Percentiles rank a stretch among this genome's conserved stretches.
phyloP scores from a whole-genome alignment of 2,113 vertebrate genomes.

The Notiomystis cincta region DNA sequence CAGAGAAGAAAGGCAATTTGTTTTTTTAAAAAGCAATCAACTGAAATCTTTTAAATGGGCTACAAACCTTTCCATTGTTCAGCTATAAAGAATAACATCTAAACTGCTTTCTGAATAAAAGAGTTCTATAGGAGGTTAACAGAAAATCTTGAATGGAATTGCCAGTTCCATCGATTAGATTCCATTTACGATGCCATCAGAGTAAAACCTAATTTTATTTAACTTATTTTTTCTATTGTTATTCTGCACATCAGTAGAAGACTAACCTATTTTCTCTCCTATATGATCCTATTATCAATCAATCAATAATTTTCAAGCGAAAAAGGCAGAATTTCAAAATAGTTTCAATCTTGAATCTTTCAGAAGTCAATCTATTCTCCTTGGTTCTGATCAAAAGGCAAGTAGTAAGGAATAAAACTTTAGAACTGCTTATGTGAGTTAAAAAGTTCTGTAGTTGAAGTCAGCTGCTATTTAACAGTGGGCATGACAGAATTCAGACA shows the following conservation, averaged over 20 bases:
- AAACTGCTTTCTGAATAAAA: conserved; percentile 25
- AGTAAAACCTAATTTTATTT: conserved; percentile 31
- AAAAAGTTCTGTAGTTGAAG: not conserved
- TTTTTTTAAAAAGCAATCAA: not conserved
- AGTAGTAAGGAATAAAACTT: not conserved
- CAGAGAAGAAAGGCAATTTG: not conserved
- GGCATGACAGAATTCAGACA: not conserved
- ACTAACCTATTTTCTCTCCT: not conserved
- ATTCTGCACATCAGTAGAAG: conserved; percentile 7
- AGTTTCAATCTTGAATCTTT: not conserved
- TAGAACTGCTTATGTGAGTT: not conserved
- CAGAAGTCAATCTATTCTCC: not conserved
- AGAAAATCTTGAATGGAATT: conserved; percentile 44
- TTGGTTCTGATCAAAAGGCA: not conserved
- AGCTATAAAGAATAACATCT: not conserved
- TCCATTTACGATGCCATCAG: not conserved
- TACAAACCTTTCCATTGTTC: not conserved
- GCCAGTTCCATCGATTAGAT: conserved; percentile 14
- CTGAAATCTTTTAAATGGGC: not conserved
- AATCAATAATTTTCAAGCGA: not conserved
- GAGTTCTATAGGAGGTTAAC: conserved; percentile 30
- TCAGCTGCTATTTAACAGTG: not conserved
- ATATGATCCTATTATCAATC: conserved; percentile 1
- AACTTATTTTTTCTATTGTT: conserved; percentile 16
- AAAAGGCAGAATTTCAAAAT: conserved; percentile 12